Conservation (phyloP, 1,140 invertebrate species). For the Melitaea cinxia region DNA sequence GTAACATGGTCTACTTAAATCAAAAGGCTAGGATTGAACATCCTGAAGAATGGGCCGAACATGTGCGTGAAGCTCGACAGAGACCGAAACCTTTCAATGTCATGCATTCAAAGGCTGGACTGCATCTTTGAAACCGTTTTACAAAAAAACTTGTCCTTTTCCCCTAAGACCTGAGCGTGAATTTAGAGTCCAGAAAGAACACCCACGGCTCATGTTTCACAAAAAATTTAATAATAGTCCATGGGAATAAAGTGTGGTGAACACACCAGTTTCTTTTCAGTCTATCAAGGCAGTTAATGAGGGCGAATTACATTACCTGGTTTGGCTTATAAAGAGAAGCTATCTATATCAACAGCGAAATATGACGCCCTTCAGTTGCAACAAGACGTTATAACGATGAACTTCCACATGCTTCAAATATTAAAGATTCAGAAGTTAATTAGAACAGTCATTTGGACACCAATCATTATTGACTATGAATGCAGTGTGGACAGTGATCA, state of each 20-base stretch:
- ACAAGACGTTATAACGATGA: slow-evolving; percentile 20
- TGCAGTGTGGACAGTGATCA: not conserved
- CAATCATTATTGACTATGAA: not conserved
- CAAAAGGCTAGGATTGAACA: not conserved
- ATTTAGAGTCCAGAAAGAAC: too few relatives aligned
- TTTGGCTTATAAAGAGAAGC: slow-evolving; percentile 28
- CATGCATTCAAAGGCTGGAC: not conserved
- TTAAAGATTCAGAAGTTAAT: not conserved
- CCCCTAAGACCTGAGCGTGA: not conserved
- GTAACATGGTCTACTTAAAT: not conserved
- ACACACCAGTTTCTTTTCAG: slow-evolving; percentile 37
- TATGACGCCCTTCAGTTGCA: slow-evolving; percentile 25
- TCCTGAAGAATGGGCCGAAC: not conserved
- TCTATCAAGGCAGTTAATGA: slow-evolving; percentile 35
- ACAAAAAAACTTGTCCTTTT: not conserved
- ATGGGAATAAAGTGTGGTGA: slow-evolving; percentile 38
- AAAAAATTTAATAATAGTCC: slow-evolving; percentile 7
- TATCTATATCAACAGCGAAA: slow-evolving; percentile 12
- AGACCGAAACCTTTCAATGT: not conserved
- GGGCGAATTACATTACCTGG: slow-evolving; percentile 36
- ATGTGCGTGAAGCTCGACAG: not conserved
- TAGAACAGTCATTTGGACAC: not conserved
- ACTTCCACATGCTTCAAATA: slow-evolving; percentile 12
- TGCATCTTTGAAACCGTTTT: not conserved
- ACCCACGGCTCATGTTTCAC: too few relatives aligned